Base-by-base conservation (phyloP, 2,113 vertebrate species). In the Synodontis membranacea region DNA sequence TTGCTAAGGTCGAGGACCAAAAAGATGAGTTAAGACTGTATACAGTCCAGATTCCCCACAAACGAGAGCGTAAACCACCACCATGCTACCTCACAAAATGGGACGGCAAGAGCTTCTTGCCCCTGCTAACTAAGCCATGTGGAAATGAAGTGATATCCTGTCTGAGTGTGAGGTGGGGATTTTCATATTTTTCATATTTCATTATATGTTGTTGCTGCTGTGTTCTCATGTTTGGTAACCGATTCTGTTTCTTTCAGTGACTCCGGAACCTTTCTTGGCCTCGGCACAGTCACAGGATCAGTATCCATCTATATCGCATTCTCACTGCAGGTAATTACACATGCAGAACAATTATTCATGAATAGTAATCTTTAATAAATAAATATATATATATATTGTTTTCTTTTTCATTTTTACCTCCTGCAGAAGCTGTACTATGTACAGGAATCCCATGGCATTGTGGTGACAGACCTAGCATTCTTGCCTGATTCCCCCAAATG, bases 21-120 rank as follows among this genome's bases (percentile, higher is more conserved):
- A 94, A 95, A 0, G 92, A 95, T 0, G 92, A 92, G 0, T 91
- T 97, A 84, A 94, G 97, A 78, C 96, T 99, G 66, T 99, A 98
- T 93, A 99, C 98, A 0, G 97, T 97, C 58, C 98, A 99, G 94
- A 97, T 99, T 86, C 98, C 98, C 9, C 96, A 99, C 92, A 98
- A 97, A 90, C 94, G 98, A 62, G 96, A 97, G 72, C 95, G 97
- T 10, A 97, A 95, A 17, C 97, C 96, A 0, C 96, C 94, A 0
- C 96, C 96, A 1, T 99, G 97, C 93, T 99, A 97, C 95, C 94
- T 99, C 91, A 98, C 97, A 80, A 98, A 98, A 92, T 99, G 98
- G 98, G 97, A 99, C 0, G 96, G 96, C 28, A 94, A 92, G 60
- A 96, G 93, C 86, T 98, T 97, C 88, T 90, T 99, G 88, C 97